Percentiles rank a stretch among this genome's conserved stretches.
Conservation (phyloP, 2,888 invertebrate species). For the Leuctra nigra region DNA sequence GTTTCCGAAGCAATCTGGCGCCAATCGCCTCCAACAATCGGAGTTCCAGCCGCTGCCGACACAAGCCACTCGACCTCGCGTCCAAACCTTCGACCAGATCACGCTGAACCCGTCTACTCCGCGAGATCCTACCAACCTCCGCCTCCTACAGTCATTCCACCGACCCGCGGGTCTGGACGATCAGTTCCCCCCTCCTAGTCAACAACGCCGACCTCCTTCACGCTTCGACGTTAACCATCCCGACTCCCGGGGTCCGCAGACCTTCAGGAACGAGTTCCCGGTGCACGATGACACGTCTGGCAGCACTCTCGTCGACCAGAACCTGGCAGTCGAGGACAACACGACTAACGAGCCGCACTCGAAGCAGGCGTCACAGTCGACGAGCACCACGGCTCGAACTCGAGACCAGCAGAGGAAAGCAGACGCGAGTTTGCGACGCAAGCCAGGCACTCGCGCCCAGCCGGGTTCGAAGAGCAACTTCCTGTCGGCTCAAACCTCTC, state of each 20-base stretch:
- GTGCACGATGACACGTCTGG: slow-evolving; percentile 20
- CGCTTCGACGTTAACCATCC: slow-evolving; percentile 14
- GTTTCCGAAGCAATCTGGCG: slow-evolving; percentile 27
- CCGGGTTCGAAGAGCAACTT: slow-evolving; percentile 30
- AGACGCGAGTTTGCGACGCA: slow-evolving; percentile 28
- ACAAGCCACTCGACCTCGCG: not conserved
- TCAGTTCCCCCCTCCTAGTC: slow-evolving; percentile 25
- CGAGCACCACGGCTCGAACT: slow-evolving; percentile 16
- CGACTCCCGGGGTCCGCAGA: not conserved
- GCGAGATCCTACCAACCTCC: slow-evolving; percentile 21
- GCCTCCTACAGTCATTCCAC: slow-evolving; percentile 26
- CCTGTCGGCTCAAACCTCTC: slow-evolving; percentile 12
- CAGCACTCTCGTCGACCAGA: slow-evolving; percentile 35
- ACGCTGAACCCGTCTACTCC: slow-evolving; percentile 20
- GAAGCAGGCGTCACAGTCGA: not conserved
- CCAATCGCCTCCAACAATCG: not conserved
- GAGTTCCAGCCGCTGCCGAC: not conserved
- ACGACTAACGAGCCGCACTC: slow-evolving; percentile 12
- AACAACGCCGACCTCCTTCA: slow-evolving; percentile 19
- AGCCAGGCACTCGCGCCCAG: slow-evolving; percentile 29
- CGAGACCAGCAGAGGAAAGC: slow-evolving; percentile 27
- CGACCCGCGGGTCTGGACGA: slow-evolving; percentile 27
- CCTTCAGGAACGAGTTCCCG: slow-evolving; percentile 19
- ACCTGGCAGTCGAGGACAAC: slow-evolving; percentile 34
- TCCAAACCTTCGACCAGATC: slow-evolving; percentile 24